Evolutionary conservation across 2,113 vertebrate genomes (phyloP).

Genomic region (Phrynosoma blainvillii): DNA sequence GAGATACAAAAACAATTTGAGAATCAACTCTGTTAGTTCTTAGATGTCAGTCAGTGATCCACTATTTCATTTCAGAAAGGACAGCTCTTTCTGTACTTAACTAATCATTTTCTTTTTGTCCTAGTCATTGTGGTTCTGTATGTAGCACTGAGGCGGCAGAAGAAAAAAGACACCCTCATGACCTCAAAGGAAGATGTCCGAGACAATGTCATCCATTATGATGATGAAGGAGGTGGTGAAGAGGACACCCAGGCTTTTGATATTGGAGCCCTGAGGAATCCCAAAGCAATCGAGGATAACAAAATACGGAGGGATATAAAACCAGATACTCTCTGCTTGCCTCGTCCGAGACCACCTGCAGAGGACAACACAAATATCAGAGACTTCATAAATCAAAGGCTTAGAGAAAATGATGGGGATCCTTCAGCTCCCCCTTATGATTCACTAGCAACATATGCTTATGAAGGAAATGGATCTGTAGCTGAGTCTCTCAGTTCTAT

Average conservation of each 20-base stretch:
- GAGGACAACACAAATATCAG: slow-evolving; percentile 92
- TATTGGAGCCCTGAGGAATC: slow-evolving; percentile 95
- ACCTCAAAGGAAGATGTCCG: slow-evolving; percentile 98
- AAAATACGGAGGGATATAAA: slow-evolving; percentile 92
- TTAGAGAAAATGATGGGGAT: slow-evolving; percentile 90
- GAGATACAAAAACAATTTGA: background rate
- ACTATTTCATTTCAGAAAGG: background rate
- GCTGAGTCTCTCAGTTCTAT: slow-evolving; percentile 96
- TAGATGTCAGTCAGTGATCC: background rate
- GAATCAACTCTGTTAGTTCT: background rate
- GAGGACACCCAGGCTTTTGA: slow-evolving; percentile 98
- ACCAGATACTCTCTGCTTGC: slow-evolving; percentile 82
- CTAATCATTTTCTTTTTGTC: slow-evolving; percentile 41
- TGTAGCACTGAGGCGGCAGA: slow-evolving; percentile 90
- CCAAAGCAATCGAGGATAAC: slow-evolving; percentile 93
- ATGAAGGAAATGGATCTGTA: slow-evolving; percentile 91
- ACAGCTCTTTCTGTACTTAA: slow-evolving; percentile 36
- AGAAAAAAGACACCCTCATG: slow-evolving; percentile 97
- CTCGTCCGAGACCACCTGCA: slow-evolving; percentile 70
- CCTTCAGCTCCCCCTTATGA: slow-evolving; percentile 92
- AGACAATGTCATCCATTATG: slow-evolving; percentile 98
- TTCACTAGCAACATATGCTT: slow-evolving; percentile 95
- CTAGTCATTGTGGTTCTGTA: slow-evolving; percentile 96
- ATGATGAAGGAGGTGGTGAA: slow-evolving; percentile 97
- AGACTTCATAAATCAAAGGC: slow-evolving; percentile 91